A percentile compares a stretch with the other conserved stretches of the same genome.
phyloP scores from a whole-genome alignment of 2,113 vertebrate genomes.

The Sphyrna mokarran region DNA sequence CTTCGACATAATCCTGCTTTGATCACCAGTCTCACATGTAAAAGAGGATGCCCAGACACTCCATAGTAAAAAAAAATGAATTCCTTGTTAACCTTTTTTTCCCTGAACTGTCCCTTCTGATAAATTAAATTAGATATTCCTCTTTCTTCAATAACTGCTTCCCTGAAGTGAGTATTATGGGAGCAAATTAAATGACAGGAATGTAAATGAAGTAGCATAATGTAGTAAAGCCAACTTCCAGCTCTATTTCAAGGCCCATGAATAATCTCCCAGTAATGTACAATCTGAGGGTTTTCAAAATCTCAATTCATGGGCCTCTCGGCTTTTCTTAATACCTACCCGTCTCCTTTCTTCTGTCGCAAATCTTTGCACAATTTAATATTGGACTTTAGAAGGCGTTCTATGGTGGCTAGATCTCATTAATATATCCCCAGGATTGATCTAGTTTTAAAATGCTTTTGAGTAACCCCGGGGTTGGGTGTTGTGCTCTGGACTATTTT shows the following conservation, averaged over 20 bases:
- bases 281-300: background rate
- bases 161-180: constrained; percentile 36
- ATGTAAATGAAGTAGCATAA: constrained; percentile 37
- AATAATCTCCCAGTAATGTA: constrained; percentile 19
- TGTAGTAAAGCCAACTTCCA: constrained; percentile 3
- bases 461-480: background rate
- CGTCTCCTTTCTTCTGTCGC: background rate
- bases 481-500: background rate
- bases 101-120: constrained; percentile 32
- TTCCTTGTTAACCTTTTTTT: constrained; percentile 34
- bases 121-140: constrained; percentile 37
- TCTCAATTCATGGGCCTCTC: background rate
- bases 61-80: constrained; percentile 19
- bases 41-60: constrained; percentile 6
- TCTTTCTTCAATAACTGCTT: constrained; percentile 34
- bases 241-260: constrained; percentile 27
- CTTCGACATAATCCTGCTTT: constrained; percentile 22
- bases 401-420: background rate
- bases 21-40: constrained; percentile 30
- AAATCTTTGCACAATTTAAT: background rate
- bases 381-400: background rate
- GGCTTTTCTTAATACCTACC: background rate
- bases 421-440: background rate
- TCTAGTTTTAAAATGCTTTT: background rate
- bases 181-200: constrained; percentile 35